phyloP scores from a whole-genome alignment of 2,888 invertebrate species.

The Orchestes rusci region DNA sequence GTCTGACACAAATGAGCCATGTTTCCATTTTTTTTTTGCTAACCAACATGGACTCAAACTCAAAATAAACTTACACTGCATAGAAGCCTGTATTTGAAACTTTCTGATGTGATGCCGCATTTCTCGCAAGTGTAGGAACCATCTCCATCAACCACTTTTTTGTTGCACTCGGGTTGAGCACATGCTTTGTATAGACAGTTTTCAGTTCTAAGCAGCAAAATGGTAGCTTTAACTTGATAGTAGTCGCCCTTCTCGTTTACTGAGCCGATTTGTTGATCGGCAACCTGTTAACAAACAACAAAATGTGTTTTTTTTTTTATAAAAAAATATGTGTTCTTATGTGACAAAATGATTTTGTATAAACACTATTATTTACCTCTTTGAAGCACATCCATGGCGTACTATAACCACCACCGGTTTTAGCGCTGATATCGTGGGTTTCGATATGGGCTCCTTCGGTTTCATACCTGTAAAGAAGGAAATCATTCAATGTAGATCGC shows the following conservation, averaged over 20 bases:
- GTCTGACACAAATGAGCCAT: no score
- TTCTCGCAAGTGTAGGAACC: conserved; percentile 92
- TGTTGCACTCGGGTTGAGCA: conserved; percentile 82
- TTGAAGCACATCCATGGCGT: conserved; percentile 69
- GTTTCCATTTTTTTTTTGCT: no score
- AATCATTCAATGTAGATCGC: no score
- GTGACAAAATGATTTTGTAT: no score
- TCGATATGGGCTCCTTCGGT: conserved; percentile 61
- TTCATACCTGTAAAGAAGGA: conserved; percentile 51
- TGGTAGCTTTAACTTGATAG: conserved; percentile 69
- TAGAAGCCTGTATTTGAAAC: conserved; percentile 80
- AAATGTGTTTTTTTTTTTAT: no score
- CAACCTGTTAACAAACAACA: conserved; percentile 13
- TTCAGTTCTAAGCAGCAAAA: conserved; percentile 71
- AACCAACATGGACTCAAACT: not conserved
- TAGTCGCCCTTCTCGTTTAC: conserved; percentile 72
- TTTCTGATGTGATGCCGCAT: conserved; percentile 76
- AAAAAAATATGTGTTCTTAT: no score
- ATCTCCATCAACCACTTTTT: conserved; percentile 87
- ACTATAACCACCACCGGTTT: conserved; percentile 28
- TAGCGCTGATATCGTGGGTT: conserved; percentile 57
- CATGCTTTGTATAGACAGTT: conserved; percentile 91
- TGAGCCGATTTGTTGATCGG: conserved; percentile 55
- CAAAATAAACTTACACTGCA: conserved; percentile 59
- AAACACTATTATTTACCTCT: conserved; percentile 51